Evolutionary conservation across 1,140 invertebrate genomes (phyloP).

Genomic region (Lamellibrachia luymesi): DNA sequence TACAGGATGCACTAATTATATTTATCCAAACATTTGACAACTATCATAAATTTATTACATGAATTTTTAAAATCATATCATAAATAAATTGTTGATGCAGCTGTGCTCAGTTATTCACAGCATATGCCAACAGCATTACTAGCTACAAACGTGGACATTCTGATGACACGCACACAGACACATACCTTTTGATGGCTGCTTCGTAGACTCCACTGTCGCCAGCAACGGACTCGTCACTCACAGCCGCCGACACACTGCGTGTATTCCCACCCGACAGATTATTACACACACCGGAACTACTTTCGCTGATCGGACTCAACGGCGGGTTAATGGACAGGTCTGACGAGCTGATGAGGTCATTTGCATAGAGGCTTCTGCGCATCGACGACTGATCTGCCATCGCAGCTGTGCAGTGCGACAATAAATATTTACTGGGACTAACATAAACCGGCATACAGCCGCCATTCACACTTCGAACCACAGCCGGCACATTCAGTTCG

Average conservation of each 20-base stretch:
- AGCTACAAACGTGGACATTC: neutral
- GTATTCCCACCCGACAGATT: slow-evolving; percentile 53
- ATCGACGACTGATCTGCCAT: neutral
- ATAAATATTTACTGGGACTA: slow-evolving; percentile 1
- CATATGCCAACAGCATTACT: neutral
- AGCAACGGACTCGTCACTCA: slow-evolving; percentile 93
- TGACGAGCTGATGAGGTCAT: neutral
- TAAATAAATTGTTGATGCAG: neutral
- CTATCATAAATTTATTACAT: neutral
- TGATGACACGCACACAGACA: slow-evolving; percentile 24
- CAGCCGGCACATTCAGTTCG: slow-evolving; percentile 8
- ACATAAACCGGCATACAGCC: neutral
- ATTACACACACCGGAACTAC: slow-evolving; percentile 54
- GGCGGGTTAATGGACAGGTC: slow-evolving; percentile 60
- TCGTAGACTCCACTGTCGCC: slow-evolving; percentile 96
- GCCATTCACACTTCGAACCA: neutral
- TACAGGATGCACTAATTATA: neutral
- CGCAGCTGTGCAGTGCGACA: neutral
- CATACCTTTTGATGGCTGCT: slow-evolving; percentile 66
- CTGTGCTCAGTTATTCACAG: neutral
- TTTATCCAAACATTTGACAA: neutral
- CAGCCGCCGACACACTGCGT: slow-evolving; percentile 79
- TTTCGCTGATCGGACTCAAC: slow-evolving; percentile 69
- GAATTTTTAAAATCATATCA: neutral
- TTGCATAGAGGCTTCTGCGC: neutral